Conservation (phyloP, 2,888 invertebrate genomes). For the Dynastes maya region DNA sequence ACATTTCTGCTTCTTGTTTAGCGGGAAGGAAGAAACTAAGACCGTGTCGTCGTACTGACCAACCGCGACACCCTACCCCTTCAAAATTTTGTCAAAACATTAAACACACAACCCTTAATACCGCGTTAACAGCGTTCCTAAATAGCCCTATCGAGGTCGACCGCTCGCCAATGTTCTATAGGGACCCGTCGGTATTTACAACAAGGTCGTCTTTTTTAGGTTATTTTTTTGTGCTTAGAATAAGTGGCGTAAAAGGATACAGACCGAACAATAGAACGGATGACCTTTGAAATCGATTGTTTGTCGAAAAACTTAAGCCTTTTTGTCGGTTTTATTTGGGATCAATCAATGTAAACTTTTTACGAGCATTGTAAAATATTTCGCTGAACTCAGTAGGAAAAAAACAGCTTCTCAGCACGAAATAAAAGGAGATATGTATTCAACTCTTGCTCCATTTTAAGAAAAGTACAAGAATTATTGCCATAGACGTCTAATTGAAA, state of each 20-base stretch:
- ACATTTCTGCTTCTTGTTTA: conserved; percentile 42
- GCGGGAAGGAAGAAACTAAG: conserved; percentile 39
- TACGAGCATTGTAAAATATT: conserved; percentile 41
- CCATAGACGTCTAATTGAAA: no score
- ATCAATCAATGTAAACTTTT: conserved; percentile 47
- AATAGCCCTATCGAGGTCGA: conserved; percentile 64
- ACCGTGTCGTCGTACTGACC: conserved; percentile 33
- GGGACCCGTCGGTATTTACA: conserved; percentile 54
- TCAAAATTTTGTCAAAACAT: conserved; percentile 61
- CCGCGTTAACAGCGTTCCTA: conserved; percentile 62
- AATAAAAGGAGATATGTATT: conserved; percentile 6
- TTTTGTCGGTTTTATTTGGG: conserved; percentile 51
- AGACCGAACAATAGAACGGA: conserved; percentile 44
- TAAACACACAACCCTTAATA: conserved; percentile 66
- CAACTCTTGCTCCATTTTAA: background rate
- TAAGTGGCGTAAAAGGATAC: conserved; percentile 45
- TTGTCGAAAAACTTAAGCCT: conserved; percentile 50
- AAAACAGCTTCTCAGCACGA: conserved; percentile 23
- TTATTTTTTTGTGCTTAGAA: conserved; percentile 47
- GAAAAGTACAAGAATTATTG: background rate
- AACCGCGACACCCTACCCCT: conserved; percentile 59
- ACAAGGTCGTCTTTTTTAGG: conserved; percentile 62
- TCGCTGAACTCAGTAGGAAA: conserved; percentile 11
- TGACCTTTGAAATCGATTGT: conserved; percentile 34
- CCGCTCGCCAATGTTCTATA: conserved; percentile 61